Evolutionary conservation across 2,113 vertebrate species (phyloP).

Genomic region (Cyanoderma ruficeps): DNA sequence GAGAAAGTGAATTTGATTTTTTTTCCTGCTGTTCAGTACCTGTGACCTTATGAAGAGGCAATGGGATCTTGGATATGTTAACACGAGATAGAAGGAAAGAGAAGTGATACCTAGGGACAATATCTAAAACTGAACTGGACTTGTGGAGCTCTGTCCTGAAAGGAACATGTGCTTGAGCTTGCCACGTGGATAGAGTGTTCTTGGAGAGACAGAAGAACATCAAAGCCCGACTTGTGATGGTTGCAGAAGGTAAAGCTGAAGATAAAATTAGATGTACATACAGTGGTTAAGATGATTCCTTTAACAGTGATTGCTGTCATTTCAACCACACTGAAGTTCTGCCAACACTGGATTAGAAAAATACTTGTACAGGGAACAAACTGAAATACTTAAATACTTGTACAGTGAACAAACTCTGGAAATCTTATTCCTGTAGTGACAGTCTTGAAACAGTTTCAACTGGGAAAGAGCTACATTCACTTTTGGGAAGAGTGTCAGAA

Average conservation of each 20-base stretch:
- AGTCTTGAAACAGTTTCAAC: constrained; percentile 21
- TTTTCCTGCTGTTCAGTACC: not conserved
- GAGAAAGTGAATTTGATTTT: not conserved
- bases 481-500: not conserved
- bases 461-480: not conserved
- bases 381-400: not conserved
- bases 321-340: not conserved
- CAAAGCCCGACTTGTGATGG: not conserved
- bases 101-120: not conserved
- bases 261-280: not conserved
- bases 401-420: not conserved
- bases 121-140: not conserved
- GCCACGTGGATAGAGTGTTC: not conserved
- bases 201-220: not conserved
- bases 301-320: not conserved
- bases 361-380: not conserved
- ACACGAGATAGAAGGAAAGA: not conserved
- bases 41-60: not conserved
- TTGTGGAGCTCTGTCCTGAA: not conserved
- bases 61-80: not conserved
- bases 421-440: not conserved
- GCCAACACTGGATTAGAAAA: not conserved
- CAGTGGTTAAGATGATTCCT: not conserved
- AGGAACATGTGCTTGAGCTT: not conserved
- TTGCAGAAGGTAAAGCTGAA: not conserved